Base-by-base conservation (phyloP, 2,113 vertebrate species). In the Hypocryptadius cinnamomeus region DNA sequence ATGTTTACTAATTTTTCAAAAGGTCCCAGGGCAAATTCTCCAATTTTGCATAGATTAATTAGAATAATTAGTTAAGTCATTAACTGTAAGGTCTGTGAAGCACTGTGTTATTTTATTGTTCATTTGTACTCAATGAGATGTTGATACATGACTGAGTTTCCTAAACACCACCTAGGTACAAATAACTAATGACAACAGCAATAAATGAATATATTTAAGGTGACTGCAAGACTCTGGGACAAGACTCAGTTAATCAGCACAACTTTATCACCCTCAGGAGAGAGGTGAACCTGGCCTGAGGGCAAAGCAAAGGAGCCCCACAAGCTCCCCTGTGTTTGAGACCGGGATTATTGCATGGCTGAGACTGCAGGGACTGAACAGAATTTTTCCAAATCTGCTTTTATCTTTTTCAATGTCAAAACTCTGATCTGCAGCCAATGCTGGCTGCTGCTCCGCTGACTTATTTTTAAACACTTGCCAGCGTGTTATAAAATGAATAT, bases 41-140 rank as follows among this genome's bases (percentile, higher is more conserved):
- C 37, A 42, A 42, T 93, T 95, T 92, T 89, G 18, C 54, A 42
- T 13, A 72, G 78, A 89, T 93, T 91, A 83, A 93, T 92, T 82
- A 73, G 15, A 59, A 64, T 13, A 85, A 96, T 95, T 87, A 93
- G 73, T 87, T 64, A 72, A 92, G 87, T 42, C 66, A 77, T 92
- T 91, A 94, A 77, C 66, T 85, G 84, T 30, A 91, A 92, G 70
- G 54, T 57, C 63, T 85, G 47, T 25, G 39, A 68, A 89, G 70
- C 57, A 65, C 22, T 0, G 11, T 65, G 87, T 64, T 50, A 37
- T 81, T 93, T 93, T 71, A 92, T 35, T 56, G 28, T 85, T 48
- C 50, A 48, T 74, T 65, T 85, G 57, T 50, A 79, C 87, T 93
- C 84, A 85, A 63, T 33, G 81, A 94, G 84, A 61, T 73, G 63